Percentiles rank a stretch among this genome's conserved stretches.
These are phyloP conservation scores for Brenthis hecate DNA, from an alignment of 2,888 invertebrate species.

Conservation along the genomic window DNA sequence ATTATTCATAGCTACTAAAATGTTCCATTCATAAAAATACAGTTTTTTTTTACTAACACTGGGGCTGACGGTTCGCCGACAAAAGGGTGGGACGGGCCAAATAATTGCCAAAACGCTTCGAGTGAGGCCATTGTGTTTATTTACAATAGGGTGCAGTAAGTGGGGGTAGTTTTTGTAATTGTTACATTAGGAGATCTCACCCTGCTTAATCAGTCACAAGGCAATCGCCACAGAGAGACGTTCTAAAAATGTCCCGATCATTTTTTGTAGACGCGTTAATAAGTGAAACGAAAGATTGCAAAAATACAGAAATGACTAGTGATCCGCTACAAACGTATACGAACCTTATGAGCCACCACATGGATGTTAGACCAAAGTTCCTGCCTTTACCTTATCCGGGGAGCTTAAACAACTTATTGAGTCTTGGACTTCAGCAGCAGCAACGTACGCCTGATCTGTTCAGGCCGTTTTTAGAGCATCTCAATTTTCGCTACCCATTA, in stretches of 20 bases:
- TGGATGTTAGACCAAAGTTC: constrained; percentile 73
- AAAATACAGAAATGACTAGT: constrained; percentile 63
- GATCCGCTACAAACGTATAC: constrained; percentile 69
- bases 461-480: constrained; percentile 73
- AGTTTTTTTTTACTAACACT: constrained; percentile 64
- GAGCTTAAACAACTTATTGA: constrained; percentile 85
- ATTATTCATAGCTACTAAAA: constrained; percentile 82
- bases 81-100: constrained; percentile 81
- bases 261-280: constrained; percentile 92
- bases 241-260: constrained; percentile 87
- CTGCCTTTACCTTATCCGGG: constrained; percentile 84
- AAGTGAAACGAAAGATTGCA: constrained; percentile 82
- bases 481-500: constrained; percentile 70
- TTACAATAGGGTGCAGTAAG: constrained; percentile 79
- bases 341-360: constrained; percentile 61
- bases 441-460: constrained; percentile 75
- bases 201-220: constrained; percentile 64
- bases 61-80: constrained; percentile 77
- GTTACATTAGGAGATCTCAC: constrained; percentile 67
- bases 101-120: constrained; percentile 82
- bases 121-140: constrained; percentile 77
- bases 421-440: constrained; percentile 84
- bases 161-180: constrained; percentile 82
- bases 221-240: constrained; percentile 52
- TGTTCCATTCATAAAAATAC: constrained; percentile 71